These are phyloP conservation scores for Sphaeramia orbicularis DNA, from an alignment of 2,797 vertebrate genomes.

Conservation along the genomic window DNA sequence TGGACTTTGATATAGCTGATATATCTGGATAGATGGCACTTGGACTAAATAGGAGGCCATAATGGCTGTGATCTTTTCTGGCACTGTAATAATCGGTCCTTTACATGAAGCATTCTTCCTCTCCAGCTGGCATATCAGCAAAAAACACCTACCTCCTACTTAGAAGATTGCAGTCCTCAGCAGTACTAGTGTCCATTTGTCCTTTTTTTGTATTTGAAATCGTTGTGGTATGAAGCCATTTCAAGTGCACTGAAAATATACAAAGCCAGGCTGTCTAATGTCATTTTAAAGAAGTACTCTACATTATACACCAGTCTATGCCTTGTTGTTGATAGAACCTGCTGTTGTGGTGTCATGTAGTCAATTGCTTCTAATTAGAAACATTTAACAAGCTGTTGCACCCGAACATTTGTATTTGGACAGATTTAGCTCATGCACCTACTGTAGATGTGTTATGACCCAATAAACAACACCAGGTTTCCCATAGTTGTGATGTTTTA, in stretches of 20 bases:
- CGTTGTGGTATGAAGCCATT: constrained; percentile 31
- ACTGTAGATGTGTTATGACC: neutral
- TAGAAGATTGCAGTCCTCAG: constrained; percentile 27
- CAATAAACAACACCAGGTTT: neutral
- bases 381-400: too few relatives aligned
- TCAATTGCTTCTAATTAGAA: too few relatives aligned
- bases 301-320: constrained; percentile 18
- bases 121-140: constrained; percentile 45
- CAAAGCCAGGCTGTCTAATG: constrained; percentile 29
- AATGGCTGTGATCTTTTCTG: constrained; percentile 46
- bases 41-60: constrained; percentile 22
- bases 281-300: constrained; percentile 16
- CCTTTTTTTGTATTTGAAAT: constrained; percentile 36
- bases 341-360: neutral
- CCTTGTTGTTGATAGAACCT: constrained; percentile 9
- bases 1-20: constrained; percentile 13
- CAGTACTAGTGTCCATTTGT: constrained; percentile 53
- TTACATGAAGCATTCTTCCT: constrained; percentile 26
- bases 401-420: too few relatives aligned
- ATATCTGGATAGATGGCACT: constrained; percentile 32
- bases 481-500: neutral
- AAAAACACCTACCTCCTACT: constrained; percentile 37
- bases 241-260: constrained; percentile 51
- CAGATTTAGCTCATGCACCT: too few relatives aligned
- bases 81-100: constrained; percentile 34